These are phyloP conservation scores for Podarcis raffonei DNA, from an alignment of 2,113 vertebrate genomes.

Conservation along the genomic window DNA sequence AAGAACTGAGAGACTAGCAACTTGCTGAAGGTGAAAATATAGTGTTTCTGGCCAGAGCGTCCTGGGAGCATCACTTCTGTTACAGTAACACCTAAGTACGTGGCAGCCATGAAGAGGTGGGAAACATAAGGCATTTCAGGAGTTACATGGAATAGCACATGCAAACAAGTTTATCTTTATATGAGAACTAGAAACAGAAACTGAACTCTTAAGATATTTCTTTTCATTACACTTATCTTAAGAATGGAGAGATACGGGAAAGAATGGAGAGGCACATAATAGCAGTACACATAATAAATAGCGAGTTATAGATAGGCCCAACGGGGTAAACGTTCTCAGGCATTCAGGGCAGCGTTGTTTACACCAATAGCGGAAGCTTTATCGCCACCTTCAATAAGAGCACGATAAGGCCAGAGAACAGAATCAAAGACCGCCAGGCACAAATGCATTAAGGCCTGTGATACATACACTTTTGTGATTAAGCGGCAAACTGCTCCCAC, in stretches of 20 bases:
- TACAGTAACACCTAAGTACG: not conserved
- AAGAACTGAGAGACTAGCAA: not conserved
- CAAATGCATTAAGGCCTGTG: not conserved
- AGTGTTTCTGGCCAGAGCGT: not conserved
- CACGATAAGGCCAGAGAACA: not conserved
- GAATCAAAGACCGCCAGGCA: not conserved
- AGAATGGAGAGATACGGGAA: not conserved
- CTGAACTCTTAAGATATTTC: not conserved
- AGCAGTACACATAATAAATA: not conserved
- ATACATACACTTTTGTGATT: not conserved
- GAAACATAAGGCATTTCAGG: not conserved
- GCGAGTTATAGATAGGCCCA: not conserved
- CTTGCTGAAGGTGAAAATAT: slow-evolving; percentile 12
- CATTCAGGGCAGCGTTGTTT: slow-evolving; percentile 17
- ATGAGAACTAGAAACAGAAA: not conserved
- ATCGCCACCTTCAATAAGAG: not conserved
- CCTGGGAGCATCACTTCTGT: not conserved
- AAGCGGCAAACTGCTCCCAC: not conserved
- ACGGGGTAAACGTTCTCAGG: not conserved
- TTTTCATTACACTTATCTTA: slow-evolving; percentile 8
- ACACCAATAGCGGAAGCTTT: not conserved
- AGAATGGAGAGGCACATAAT: not conserved
- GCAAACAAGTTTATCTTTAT: slow-evolving; percentile 20
- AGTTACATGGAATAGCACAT: not conserved
- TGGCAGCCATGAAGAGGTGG: not conserved